phyloP scores from a whole-genome alignment of 2,888 invertebrate genomes.

The Ochropleura plecta region DNA sequence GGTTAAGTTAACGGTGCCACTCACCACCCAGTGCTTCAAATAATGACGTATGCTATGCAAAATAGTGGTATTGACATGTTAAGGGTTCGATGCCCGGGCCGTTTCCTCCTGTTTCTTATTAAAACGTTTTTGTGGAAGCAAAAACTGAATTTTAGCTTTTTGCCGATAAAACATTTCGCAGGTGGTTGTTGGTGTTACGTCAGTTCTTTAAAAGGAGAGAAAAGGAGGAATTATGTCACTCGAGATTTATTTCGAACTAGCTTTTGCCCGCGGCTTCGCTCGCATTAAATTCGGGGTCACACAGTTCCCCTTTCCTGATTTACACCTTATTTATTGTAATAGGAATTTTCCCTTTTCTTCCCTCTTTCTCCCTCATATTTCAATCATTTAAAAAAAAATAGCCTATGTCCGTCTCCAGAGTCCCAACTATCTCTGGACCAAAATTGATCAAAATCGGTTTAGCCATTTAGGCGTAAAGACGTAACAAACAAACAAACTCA shows the following conservation, averaged over 20 bases:
- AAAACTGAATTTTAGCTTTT: conserved; percentile 71
- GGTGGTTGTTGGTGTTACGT: conserved; percentile 64
- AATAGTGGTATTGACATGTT: conserved; percentile 87
- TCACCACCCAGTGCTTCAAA: conserved; percentile 65
- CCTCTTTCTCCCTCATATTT: too few species aligned
- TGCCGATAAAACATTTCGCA: conserved; percentile 58
- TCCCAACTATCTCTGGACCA: too few species aligned
- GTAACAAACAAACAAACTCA: too few species aligned
- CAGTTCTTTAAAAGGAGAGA: conserved; percentile 35
- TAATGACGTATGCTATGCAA: conserved; percentile 89
- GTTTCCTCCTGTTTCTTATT: conserved; percentile 81
- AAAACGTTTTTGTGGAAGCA: conserved; percentile 72
- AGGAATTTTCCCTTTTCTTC: too few species aligned
- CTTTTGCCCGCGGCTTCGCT: too few species aligned
- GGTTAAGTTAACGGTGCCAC: conserved; percentile 44
- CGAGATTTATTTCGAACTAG: neutral
- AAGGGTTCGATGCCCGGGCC: conserved; percentile 83
- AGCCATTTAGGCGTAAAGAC: too few species aligned
- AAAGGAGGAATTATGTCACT: conserved; percentile 26
- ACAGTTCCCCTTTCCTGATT: too few species aligned
- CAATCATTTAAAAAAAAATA: too few species aligned
- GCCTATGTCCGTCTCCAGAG: too few species aligned
- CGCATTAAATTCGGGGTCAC: too few species aligned
- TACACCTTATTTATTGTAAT: too few species aligned
- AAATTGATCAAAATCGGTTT: too few species aligned